Base-by-base conservation (phyloP, 2,888 invertebrate species). In the Lasioglossum marginatum region DNA sequence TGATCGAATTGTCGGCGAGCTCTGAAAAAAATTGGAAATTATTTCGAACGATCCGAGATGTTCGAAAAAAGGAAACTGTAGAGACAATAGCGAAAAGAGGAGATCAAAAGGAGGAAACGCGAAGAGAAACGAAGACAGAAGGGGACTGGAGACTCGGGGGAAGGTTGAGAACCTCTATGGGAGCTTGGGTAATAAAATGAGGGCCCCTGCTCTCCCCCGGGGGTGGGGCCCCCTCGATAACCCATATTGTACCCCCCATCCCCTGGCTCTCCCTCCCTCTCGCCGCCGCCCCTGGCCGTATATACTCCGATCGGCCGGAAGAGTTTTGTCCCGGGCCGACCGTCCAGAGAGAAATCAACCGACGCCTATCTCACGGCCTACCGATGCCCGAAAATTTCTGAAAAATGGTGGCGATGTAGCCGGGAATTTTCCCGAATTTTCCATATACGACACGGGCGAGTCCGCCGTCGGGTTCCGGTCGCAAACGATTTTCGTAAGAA, bases 171-270 rank as follows among this genome's bases (percentile, higher is more conserved):
- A 94, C 94, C 95, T 87, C 89, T 87, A 89, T 90, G 90, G 91
- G 93, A 92, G 92, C 90, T 90, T 91, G 93, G 93, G 95, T 94
- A 95, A 95, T 95, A 95, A 95, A 95, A 95, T 95, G 95, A 95
- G 95, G 93, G 93, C 95, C 95, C 93, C 95, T 95, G 95, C 91
- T 92, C 93, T 94, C 94, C 94, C 93, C 93, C 92, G 94, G 93
- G 93, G 94, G 94, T 92, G 94, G 93, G 93, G 93, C 94, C 94
- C 93, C 94, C 94, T 94, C 94, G 94, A 94, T 95, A 95, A 95
- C 95, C 95, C 95, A 95, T 94, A 95, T 95, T 95, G 94, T 94
- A 94, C 94, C 94, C 93, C 93, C 93, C 89, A 88, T 88, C 91
- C 91, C 91, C 89, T 90, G 90, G 85, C 81, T 84, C 90, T 88